Conservation (phyloP, 1,140 invertebrate genomes). For the Araneus ventricosus region DNA sequence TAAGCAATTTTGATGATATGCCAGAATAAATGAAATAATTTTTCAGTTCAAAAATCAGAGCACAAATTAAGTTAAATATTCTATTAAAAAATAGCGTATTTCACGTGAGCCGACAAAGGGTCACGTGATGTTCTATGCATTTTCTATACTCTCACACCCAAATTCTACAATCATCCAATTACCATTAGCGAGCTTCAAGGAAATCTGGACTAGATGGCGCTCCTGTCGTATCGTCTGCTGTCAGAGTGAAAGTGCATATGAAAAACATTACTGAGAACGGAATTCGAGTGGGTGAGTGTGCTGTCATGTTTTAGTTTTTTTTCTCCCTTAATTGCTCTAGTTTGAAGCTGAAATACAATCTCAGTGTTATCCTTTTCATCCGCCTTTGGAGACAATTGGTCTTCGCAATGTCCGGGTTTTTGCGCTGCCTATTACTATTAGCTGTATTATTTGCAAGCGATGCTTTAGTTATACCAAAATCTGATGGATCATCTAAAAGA, state of each 20-base stretch:
- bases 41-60: too few species aligned
- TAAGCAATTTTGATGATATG: too few species aligned
- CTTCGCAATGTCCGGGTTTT: slow-evolving; percentile 48
- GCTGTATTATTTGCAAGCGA: not conserved
- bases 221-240: slow-evolving; percentile 56
- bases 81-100: too few species aligned
- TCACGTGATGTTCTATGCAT: too few species aligned
- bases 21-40: too few species aligned
- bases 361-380: slow-evolving; percentile 12
- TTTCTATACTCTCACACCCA: too few species aligned
- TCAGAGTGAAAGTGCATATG: slow-evolving; percentile 64
- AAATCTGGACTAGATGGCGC: slow-evolving; percentile 29
- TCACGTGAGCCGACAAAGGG: too few species aligned
- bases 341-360: slow-evolving; percentile 54
- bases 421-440: not conserved
- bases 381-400: not conserved
- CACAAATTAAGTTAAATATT: too few species aligned
- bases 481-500: slow-evolving; percentile 61
- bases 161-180: too few species aligned
- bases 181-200: not conserved
- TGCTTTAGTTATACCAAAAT: slow-evolving; percentile 65
- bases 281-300: slow-evolving; percentile 67
- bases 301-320: slow-evolving; percentile 51
- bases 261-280: slow-evolving; percentile 71
- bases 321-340: not conserved